Conservation (phyloP, 2,888 invertebrate species). For the Cephonodes hylas region DNA sequence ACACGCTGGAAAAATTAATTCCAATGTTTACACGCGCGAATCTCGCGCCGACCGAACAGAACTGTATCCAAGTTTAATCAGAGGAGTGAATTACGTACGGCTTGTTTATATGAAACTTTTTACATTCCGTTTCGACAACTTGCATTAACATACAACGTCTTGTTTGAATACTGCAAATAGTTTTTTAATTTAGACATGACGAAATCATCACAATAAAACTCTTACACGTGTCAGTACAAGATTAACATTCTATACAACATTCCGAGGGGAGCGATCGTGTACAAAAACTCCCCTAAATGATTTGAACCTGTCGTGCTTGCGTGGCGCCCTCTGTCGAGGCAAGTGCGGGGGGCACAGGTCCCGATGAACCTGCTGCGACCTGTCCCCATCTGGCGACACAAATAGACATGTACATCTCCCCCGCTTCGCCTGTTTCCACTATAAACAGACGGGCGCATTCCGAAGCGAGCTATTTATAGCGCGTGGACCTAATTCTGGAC, state of each 20-base stretch:
- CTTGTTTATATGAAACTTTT: neutral
- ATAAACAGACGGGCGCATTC: constrained; percentile 76
- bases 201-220: constrained; percentile 4
- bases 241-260: neutral
- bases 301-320: neutral
- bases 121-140: neutral
- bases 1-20: neutral
- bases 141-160: neutral
- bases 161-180: neutral
- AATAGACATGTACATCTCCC: constrained; percentile 60
- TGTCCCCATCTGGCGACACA: constrained; percentile 49
- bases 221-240: neutral
- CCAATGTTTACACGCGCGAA: neutral
- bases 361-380: constrained; percentile 42
- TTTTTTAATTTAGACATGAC: constrained; percentile 3
- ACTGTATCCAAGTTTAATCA: neutral
- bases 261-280: neutral
- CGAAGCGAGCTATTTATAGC: constrained; percentile 56
- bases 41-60: neutral
- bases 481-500: constrained; percentile 64
- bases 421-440: constrained; percentile 59
- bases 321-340: neutral
- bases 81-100: neutral
- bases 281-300: neutral
- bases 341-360: constrained; percentile 6